These are phyloP conservation scores for Apostichopus californicus DNA, from an alignment of 35 echinoderm and acorn worm species.

Conservation along the genomic window DNA sequence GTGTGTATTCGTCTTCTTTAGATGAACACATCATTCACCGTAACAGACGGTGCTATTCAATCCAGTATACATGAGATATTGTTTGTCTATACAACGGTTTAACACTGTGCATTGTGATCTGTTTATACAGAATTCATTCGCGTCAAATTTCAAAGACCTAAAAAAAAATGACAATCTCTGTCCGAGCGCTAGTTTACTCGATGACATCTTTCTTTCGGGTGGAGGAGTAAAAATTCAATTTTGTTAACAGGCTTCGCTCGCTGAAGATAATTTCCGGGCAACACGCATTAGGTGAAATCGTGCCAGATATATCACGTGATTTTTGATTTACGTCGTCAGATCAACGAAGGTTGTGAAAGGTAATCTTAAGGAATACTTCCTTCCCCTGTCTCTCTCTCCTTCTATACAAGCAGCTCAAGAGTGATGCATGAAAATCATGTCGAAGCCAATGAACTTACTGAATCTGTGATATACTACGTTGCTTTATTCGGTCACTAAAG, in stretches of 20 bases:
- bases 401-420: background rate
- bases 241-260: background rate
- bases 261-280: constrained; percentile 44
- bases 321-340: background rate
- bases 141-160: too few relatives aligned
- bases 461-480: too few relatives aligned
- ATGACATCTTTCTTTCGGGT: background rate
- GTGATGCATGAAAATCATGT: background rate
- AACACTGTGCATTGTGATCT: too few relatives aligned
- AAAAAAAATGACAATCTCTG: background rate
- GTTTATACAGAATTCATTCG: too few relatives aligned
- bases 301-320: constrained; percentile 16
- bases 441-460: background rate
- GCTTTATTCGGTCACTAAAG: too few relatives aligned
- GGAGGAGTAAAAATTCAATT: constrained; percentile 32
- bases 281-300: constrained; percentile 41
- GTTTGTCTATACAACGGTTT: too few relatives aligned
- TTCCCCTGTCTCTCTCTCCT: background rate
- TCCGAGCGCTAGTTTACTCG: background rate
- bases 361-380: background rate
- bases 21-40: too few relatives aligned
- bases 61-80: too few relatives aligned
- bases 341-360: background rate
- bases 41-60: too few relatives aligned
- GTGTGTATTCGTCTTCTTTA: too few relatives aligned